phyloP scores from a whole-genome alignment of 2,888 invertebrate species.

The Cataglyphis cursor region DNA sequence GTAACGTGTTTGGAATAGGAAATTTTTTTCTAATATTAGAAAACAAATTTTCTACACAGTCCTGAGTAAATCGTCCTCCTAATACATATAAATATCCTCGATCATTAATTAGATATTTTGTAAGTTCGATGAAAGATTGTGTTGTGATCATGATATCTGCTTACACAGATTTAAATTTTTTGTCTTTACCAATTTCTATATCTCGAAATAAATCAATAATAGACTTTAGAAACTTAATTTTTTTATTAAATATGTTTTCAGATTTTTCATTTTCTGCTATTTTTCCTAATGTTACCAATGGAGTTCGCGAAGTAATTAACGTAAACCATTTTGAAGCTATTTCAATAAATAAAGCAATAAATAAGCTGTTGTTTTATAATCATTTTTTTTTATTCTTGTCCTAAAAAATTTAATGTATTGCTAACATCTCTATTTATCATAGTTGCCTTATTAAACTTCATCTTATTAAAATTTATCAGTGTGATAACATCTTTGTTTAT shows the following conservation, averaged over 20 bases:
- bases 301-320: constrained; percentile 12
- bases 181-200: neutral
- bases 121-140: constrained; percentile 18
- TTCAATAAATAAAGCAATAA: constrained; percentile 34
- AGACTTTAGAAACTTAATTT: constrained; percentile 18
- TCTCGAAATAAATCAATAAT: neutral
- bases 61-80: neutral
- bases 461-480: constrained; percentile 30
- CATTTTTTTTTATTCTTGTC: neutral
- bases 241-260: neutral
- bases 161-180: constrained; percentile 33
- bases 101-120: constrained; percentile 25
- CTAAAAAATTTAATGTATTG: neutral
- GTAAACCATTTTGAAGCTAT: constrained; percentile 20
- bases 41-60: constrained; percentile 10
- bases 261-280: neutral
- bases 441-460: constrained; percentile 43
- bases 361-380: constrained; percentile 2
- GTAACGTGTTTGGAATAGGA: neutral
- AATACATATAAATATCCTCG: constrained; percentile 19
- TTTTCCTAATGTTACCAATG: constrained; percentile 10
- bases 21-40: constrained; percentile 17
- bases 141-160: constrained; percentile 21
- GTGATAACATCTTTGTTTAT: constrained; percentile 5
- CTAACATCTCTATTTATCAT: constrained; percentile 18